phyloP scores from a whole-genome alignment of 2,888 invertebrate genomes.

The Troides helena region DNA sequence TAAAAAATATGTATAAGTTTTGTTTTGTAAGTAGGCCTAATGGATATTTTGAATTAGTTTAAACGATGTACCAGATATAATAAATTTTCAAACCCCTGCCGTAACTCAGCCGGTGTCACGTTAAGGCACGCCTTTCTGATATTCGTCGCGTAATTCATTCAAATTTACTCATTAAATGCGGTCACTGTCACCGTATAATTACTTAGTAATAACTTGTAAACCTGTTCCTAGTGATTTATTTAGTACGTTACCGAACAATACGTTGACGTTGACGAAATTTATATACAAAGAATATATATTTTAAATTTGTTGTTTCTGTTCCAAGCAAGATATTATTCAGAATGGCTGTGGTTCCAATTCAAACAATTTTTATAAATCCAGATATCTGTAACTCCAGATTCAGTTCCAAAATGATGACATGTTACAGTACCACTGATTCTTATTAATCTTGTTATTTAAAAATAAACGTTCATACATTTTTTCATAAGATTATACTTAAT shows the following conservation, averaged over 20 bases:
- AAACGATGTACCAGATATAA: conserved; percentile 5
- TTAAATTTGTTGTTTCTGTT: neutral
- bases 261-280: neutral
- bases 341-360: no score
- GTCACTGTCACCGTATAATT: conserved; percentile 16
- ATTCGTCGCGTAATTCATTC: conserved; percentile 24
- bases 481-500: neutral
- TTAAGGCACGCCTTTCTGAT: conserved; percentile 22
- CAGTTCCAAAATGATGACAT: neutral
- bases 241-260: neutral
- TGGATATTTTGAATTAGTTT: neutral
- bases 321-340: no score
- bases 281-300: neutral
- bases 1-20: neutral
- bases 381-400: neutral
- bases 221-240: conserved; percentile 4
- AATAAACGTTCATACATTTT: neutral
- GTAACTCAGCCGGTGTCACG: conserved; percentile 18
- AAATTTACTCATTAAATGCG: conserved; percentile 23
- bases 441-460: neutral
- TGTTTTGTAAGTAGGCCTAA: neutral
- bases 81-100: conserved; percentile 17
- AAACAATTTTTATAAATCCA: neutral
- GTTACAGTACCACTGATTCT: neutral
- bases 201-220: conserved; percentile 22